Evolutionary conservation across 1,140 invertebrate species (phyloP).

Genomic region (Laupala kohalensis): DNA sequence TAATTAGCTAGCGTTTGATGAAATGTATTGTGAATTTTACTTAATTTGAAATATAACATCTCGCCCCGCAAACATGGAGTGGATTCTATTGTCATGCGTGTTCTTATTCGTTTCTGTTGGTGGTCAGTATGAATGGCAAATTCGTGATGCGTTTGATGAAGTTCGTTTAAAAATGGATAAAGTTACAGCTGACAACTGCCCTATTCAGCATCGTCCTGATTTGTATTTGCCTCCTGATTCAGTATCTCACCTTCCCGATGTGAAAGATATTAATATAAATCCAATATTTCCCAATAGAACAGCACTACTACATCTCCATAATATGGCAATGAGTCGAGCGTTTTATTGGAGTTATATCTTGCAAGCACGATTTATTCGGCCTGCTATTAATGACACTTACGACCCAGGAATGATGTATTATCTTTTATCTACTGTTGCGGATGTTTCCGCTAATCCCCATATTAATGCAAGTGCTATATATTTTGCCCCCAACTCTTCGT

Average conservation of each 20-base stretch:
- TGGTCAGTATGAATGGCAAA: conserved; percentile 80
- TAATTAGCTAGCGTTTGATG: too few relatives aligned
- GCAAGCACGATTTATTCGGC: conserved; percentile 77
- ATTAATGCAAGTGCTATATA: conserved; percentile 91
- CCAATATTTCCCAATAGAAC: conserved; percentile 92
- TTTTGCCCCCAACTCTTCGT: conserved; percentile 88
- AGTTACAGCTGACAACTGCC: conserved; percentile 74
- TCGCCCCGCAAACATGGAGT: neutral
- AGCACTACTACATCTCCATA: conserved; percentile 82
- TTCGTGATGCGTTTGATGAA: conserved; percentile 76
- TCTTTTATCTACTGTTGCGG: conserved; percentile 85
- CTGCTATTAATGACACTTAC: conserved; percentile 79
- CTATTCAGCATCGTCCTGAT: conserved; percentile 69
- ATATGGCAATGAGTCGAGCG: conserved; percentile 84
- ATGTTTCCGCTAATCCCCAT: conserved; percentile 82
- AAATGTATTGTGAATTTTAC: too few relatives aligned
- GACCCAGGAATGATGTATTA: conserved; percentile 99
- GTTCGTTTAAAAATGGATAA: conserved; percentile 66
- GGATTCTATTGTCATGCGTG: neutral
- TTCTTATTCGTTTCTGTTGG: neutral
- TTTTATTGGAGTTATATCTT: conserved; percentile 95
- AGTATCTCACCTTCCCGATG: conserved; percentile 83
- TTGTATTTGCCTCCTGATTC: conserved; percentile 69
- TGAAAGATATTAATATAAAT: conserved; percentile 90
- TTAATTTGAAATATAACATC: too few relatives aligned